Conservation (phyloP, 1,140 invertebrate genomes). For the Bilobella aurantiaca region DNA sequence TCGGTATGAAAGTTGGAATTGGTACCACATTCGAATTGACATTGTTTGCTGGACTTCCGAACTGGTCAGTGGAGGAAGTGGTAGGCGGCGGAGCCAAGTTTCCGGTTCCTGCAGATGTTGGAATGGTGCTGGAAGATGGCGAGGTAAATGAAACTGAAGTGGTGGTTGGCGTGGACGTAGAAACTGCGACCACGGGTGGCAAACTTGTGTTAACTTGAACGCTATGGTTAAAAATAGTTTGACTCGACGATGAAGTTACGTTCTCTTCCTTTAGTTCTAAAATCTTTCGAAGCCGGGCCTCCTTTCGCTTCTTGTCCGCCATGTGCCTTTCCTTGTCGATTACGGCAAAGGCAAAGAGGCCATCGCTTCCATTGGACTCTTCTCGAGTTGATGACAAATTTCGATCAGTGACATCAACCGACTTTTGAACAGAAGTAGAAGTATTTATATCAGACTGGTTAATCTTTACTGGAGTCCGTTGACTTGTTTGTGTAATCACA, state of each 20-base stretch:
- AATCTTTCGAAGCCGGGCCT: slow-evolving; percentile 11
- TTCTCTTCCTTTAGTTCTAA: slow-evolving; percentile 1
- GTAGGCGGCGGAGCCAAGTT: background rate
- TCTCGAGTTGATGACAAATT: too few species aligned
- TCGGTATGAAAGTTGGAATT: background rate
- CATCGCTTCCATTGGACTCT: background rate
- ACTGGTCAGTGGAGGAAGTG: background rate
- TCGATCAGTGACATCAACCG: too few species aligned
- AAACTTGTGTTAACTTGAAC: background rate
- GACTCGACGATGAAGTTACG: background rate
- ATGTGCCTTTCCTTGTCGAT: slow-evolving; percentile 15
- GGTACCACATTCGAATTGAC: background rate
- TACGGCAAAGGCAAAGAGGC: background rate
- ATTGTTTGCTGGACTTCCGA: background rate
- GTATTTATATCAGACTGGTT: too few species aligned
- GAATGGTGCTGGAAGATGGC: background rate
- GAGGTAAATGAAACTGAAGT: background rate
- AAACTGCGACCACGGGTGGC: background rate
- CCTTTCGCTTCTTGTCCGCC: slow-evolving; percentile 10
- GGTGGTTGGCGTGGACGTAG: background rate
- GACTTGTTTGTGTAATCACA: background rate
- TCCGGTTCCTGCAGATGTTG: background rate
- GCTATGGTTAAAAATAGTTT: too few species aligned
- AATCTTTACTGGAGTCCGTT: background rate
- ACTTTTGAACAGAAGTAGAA: background rate